Evolutionary conservation across 2,797 vertebrate species (phyloP), one percentile per base, ranked within the genome.

Genomic region (Trachops cirrhosus): DNA sequence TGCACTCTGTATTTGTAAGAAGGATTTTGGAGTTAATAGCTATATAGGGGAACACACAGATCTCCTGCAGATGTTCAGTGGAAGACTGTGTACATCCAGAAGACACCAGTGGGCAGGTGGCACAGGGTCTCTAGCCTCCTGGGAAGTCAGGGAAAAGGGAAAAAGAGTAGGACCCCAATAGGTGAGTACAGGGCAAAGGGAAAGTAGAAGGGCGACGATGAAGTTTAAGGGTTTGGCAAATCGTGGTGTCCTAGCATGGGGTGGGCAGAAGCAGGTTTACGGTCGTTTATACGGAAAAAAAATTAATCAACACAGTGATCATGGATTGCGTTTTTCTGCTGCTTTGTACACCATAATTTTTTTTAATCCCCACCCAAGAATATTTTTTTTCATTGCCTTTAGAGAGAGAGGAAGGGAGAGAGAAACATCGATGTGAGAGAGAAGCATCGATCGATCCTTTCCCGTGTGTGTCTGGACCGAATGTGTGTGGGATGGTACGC

Each of bases 271-370:
- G 32, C 29, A 64, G 62, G 32, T 64, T n/a, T 64, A n/a, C 14
- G 32, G 59, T 15, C 1, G 14, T 64, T 18, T 64, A 32, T 7
- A n/a, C 32, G 6, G 62, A n/a, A 64, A 64, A 64, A 64, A n/a
- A 64, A n/a, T 32, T 62, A 32, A 32, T 62, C 12, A 64, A n/a
- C 15, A 64, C 14, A n/a, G 26, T 64, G 15, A 64, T 64, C 14
- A 16, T 75, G 68, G 19, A 24, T 79, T 84, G 2, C 79, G 37
- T 77, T 92, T 97, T 88, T 39, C 68, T 96, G 46, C 52, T 91
- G 54, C 41, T 83, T 95, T 87, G n/a, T 44, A 59, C 57, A 29
- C 73, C 52, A 19, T 32, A 19, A 46, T 73, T 73, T 74, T 32
- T 74, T 19, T 48, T 74, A 32, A 62, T 64, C 29, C 14, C 26